Conservation (phyloP, 2,888 invertebrate species). For the Dryobota labecula region DNA sequence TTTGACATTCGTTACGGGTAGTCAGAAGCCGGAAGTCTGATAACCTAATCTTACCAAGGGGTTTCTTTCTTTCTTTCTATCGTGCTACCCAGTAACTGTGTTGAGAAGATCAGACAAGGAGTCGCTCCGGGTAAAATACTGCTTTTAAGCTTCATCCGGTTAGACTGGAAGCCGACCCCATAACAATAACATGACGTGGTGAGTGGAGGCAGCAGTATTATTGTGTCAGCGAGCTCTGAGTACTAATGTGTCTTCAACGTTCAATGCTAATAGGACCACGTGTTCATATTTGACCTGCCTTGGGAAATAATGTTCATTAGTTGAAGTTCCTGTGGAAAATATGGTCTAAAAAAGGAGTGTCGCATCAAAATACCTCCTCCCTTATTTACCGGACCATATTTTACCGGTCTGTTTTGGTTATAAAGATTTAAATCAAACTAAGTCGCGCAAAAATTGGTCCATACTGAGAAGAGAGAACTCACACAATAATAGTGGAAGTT, state of each 20-base stretch:
- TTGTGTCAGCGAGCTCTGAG: neutral
- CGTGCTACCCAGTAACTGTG: neutral
- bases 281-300: neutral
- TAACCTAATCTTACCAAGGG: neutral
- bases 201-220: neutral
- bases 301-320: neutral
- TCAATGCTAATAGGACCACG: neutral
- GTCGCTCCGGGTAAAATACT: neutral
- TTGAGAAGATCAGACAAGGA: neutral
- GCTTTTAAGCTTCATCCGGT: neutral
- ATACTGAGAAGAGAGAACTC: neutral
- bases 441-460: neutral
- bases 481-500: neutral
- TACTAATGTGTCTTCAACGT: neutral
- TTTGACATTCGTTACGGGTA: neutral
- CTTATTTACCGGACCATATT: too few species aligned
- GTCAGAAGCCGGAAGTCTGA: neutral
- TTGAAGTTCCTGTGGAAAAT: neutral
- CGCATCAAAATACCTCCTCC: too few species aligned
- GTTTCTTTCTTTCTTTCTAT: too few species aligned
- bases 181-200: neutral
- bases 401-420: too few species aligned
- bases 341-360: too few species aligned
- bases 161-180: neutral
- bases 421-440: neutral